Evolutionary conservation across 1,140 invertebrate genomes (phyloP).

Genomic region (Nebria ingens): DNA sequence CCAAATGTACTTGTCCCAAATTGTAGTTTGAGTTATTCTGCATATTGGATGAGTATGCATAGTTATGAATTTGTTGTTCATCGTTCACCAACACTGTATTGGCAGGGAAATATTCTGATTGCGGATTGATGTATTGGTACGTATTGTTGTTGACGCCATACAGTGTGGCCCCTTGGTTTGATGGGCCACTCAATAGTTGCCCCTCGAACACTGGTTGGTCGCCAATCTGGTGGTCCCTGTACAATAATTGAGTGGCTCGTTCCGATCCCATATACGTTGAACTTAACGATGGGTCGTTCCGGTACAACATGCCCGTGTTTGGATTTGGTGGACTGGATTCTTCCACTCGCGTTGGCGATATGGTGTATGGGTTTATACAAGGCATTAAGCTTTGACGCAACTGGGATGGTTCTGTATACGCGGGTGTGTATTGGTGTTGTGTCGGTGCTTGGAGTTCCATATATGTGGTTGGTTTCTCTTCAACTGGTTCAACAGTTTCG

Average conservation of each 20-base stretch:
- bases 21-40: not conserved
- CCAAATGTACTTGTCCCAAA: not conserved
- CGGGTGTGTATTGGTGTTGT: constrained; percentile 22
- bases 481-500: constrained; percentile 27
- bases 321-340: constrained; percentile 20
- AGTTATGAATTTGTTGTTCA: too few species aligned
- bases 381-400: not conserved
- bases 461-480: constrained; percentile 30
- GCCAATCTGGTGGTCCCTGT: not conserved
- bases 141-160: not conserved
- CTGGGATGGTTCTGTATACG: constrained; percentile 11
- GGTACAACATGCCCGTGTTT: constrained; percentile 36
- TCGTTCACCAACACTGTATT: too few species aligned
- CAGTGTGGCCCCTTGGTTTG: not conserved
- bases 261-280: constrained; percentile 28
- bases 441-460: constrained; percentile 37
- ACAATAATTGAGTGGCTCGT: not conserved
- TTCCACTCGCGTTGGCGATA: constrained; percentile 16
- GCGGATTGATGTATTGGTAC: not conserved
- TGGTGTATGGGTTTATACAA: constrained; percentile 28
- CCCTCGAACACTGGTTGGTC: not conserved
- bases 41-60: too few species aligned
- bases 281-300: constrained; percentile 21
- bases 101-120: not conserved
- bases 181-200: not conserved